These are phyloP conservation scores for Smutsia temminckii DNA, from an alignment of 2,797 vertebrate genomes.

Conservation along the genomic window DNA sequence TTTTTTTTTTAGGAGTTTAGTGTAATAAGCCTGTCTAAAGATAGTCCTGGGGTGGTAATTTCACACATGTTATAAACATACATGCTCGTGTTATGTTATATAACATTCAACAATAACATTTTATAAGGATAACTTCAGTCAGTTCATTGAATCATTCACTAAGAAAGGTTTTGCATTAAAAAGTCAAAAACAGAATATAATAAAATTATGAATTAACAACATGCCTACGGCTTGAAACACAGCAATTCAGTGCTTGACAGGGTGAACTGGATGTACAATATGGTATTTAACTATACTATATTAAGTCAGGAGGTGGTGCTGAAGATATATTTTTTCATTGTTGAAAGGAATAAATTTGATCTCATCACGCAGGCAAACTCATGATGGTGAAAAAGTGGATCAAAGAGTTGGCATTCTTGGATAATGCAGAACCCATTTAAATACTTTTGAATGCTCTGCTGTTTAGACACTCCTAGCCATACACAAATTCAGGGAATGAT, in stretches of 20 bases:
- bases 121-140: not conserved
- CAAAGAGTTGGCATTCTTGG: not conserved
- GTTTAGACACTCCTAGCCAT: not conserved
- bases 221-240: not conserved
- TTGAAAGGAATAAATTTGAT: not conserved
- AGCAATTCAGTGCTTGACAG: not conserved
- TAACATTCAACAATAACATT: not conserved
- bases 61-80: not conserved
- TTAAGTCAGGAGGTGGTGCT: not conserved
- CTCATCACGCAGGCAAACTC: not conserved
- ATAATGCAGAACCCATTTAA: not conserved
- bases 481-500: not conserved
- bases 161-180: not conserved
- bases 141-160: not conserved
- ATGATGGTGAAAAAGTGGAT: not conserved
- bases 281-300: not conserved
- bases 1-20: not conserved
- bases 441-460: not conserved
- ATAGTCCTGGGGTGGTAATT: not conserved
- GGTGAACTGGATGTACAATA: not conserved
- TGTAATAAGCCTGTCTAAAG: not conserved
- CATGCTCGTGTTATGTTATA: not conserved
- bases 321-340: not conserved
- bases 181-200: not conserved
- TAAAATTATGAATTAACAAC: not conserved